These are phyloP conservation scores for Trematomus bernacchii DNA, from an alignment of 2,797 vertebrate species.

Conservation along the genomic window DNA sequence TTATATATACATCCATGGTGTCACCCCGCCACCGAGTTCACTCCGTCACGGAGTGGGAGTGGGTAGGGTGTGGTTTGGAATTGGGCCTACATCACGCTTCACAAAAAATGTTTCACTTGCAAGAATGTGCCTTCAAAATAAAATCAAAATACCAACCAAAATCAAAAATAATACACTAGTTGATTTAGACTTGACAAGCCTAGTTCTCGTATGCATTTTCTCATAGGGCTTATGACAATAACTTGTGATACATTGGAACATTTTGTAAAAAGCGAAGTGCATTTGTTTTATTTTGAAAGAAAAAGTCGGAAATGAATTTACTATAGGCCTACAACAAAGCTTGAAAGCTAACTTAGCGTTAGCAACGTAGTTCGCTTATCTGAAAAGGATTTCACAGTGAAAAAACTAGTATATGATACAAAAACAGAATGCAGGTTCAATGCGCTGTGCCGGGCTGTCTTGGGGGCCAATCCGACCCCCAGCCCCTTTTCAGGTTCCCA, in stretches of 20 bases:
- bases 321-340: rapidly evolving
- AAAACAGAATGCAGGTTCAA: slow-evolving; percentile 80
- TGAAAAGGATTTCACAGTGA: not conserved
- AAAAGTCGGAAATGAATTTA: slow-evolving; percentile 8
- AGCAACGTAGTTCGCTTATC: not conserved
- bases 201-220: not conserved
- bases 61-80: no score
- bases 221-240: rapidly evolving
- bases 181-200: not conserved
- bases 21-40: no score
- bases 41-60: no score
- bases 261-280: rapidly evolving
- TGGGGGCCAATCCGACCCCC: slow-evolving; percentile 66
- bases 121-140: slow-evolving; percentile 43
- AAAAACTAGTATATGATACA: not conserved
- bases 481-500: slow-evolving; percentile 89
- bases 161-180: rapidly evolving
- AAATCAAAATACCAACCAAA: not conserved
- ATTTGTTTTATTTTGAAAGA: slow-evolving; percentile 64
- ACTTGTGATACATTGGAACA: not conserved
- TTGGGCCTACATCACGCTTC: not conserved
- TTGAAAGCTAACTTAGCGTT: slow-evolving; percentile 15
- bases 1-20: no score
- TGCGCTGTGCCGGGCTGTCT: slow-evolving; percentile 84
- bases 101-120: rapidly evolving